Evolutionary conservation across 2,797 vertebrate species (phyloP).

Genomic region (Alexandromys oeconomus): DNA sequence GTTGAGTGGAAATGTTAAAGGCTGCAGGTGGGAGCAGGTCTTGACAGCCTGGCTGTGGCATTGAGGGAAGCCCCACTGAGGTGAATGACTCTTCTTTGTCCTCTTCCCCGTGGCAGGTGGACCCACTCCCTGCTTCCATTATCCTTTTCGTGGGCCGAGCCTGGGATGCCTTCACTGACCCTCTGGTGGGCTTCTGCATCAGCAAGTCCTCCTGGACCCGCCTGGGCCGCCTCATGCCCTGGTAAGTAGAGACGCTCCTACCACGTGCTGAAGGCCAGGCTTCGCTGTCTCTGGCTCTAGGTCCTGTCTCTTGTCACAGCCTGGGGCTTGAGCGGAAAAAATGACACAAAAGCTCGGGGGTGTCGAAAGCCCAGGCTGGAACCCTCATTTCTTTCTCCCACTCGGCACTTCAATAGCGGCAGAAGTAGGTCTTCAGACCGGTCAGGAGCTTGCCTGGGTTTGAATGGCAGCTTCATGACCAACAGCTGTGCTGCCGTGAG

Average conservation of each 20-base stretch:
- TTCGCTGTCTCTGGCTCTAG: background rate
- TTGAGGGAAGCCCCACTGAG: background rate
- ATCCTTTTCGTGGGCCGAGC: conserved; percentile 95
- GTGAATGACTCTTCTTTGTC: background rate
- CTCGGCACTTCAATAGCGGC: background rate
- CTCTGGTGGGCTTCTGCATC: conserved; percentile 96
- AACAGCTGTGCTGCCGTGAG: conserved; percentile 11
- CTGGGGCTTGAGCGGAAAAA: background rate
- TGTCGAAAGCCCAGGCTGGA: conserved; percentile 43
- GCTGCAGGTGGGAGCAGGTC: background rate
- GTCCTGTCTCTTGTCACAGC: conserved; percentile 21
- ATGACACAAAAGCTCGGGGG: background rate
- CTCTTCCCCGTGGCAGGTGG: conserved; percentile 88
- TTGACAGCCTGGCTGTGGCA: background rate
- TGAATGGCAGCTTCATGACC: background rate
- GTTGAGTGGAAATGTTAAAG: background rate
- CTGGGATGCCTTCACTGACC: conserved; percentile 97
- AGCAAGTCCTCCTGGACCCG: conserved; percentile 94
- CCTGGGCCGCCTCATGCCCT: conserved; percentile 96
- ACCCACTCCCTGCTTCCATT: conserved; percentile 94
- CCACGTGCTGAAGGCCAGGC: background rate
- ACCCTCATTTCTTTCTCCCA: background rate
- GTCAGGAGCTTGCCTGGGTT: background rate
- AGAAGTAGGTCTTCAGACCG: background rate
- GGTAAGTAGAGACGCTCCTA: conserved; percentile 89